Evolutionary conservation across 2,113 vertebrate genomes (phyloP).

Genomic region (Scalopus aquaticus): DNA sequence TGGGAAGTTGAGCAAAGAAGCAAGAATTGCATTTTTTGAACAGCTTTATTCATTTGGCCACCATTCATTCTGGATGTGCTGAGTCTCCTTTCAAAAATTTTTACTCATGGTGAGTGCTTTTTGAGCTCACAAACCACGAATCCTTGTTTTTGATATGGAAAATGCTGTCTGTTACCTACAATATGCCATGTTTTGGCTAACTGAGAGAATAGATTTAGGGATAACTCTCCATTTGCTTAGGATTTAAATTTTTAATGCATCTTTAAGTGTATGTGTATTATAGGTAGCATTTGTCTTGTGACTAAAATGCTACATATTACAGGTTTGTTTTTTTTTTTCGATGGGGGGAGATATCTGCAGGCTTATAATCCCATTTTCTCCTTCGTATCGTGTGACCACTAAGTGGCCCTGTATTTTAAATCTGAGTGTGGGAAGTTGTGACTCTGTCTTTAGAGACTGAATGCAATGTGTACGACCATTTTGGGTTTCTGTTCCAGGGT

Average conservation of each 20-base stretch:
- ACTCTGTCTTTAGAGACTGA: not conserved
- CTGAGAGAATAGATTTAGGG: not conserved
- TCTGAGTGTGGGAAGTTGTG: conserved; percentile 47
- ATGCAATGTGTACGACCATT: not conserved
- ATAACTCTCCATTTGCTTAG: not conserved
- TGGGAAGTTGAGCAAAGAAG: not conserved
- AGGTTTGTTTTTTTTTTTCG: not conserved
- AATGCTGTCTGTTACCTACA: not conserved
- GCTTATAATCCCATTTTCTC: not conserved
- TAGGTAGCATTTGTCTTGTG: not conserved
- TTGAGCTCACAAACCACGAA: not conserved
- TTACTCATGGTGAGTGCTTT: not conserved
- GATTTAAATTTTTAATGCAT: not conserved
- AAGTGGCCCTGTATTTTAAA: not conserved
- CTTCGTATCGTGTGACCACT: not conserved
- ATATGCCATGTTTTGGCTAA: not conserved
- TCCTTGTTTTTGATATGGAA: not conserved
- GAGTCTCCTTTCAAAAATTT: not conserved
- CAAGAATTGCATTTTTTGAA: not conserved
- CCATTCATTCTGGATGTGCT: not conserved
- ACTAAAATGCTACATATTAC: not conserved
- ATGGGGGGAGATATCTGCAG: not conserved
- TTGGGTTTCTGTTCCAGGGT: conserved; percentile 29
- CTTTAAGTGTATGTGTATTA: not conserved
- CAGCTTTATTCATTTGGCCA: not conserved